phyloP scores from a whole-genome alignment of 2,888 invertebrate genomes.

The Autographa pulchrina region DNA sequence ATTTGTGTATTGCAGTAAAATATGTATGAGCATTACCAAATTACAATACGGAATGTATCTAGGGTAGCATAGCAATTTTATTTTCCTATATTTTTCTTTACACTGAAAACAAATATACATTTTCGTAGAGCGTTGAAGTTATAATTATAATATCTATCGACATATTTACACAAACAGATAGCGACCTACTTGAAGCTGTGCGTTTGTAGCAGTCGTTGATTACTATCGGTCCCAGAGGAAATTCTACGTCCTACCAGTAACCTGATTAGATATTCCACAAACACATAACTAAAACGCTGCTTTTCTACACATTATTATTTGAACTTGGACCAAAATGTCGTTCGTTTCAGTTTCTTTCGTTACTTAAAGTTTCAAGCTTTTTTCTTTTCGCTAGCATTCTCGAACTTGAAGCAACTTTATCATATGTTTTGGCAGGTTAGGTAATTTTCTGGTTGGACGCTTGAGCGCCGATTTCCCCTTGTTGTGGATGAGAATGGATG shows the following conservation, averaged over 20 bases:
- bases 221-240: constrained; percentile 49
- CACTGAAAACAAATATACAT: background rate
- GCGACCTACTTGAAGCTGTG: constrained; percentile 23
- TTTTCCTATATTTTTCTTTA: background rate
- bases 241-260: constrained; percentile 42
- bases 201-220: constrained; percentile 49
- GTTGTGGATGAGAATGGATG: constrained; percentile 28
- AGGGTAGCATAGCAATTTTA: background rate
- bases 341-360: constrained; percentile 33
- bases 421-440: constrained; percentile 29
- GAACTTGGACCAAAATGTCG: constrained; percentile 30
- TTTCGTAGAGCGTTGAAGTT: background rate
- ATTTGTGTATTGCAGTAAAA: background rate
- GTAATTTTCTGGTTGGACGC: constrained; percentile 52
- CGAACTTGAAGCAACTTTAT: constrained; percentile 38
- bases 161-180: constrained; percentile 33
- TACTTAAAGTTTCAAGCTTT: constrained; percentile 35
- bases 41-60: background rate
- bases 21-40: background rate
- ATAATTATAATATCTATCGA: constrained; percentile 9
- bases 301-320: constrained; percentile 27
- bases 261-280: constrained; percentile 48
- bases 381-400: constrained; percentile 28
- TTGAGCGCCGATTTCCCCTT: constrained; percentile 23
- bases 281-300: constrained; percentile 41